A percentile compares a stretch with the other conserved stretches of the same genome.
Evolutionary conservation across 2,113 vertebrate species (phyloP).

Genomic region (Alexandromys fortis): DNA sequence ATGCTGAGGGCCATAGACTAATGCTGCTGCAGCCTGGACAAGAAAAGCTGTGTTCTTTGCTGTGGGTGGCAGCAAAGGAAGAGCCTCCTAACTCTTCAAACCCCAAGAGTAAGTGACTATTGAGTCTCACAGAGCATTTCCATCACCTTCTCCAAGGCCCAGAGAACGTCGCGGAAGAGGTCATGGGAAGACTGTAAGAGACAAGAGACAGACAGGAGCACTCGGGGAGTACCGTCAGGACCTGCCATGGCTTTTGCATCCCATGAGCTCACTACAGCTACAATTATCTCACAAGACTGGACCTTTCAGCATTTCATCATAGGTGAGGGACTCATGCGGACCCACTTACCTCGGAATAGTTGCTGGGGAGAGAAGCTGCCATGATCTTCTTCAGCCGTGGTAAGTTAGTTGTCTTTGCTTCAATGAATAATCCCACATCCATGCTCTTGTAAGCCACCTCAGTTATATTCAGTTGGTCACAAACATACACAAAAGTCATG

Average conservation of each 20-base stretch:
- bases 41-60: not conserved
- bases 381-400: not conserved
- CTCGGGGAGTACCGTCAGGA: no score
- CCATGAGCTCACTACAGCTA: not conserved
- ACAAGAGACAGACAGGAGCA: not conserved
- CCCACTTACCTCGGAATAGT: not conserved
- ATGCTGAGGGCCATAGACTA: not conserved
- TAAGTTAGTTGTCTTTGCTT: not conserved
- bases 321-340: no score
- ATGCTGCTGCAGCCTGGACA: not conserved
- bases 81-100: not conserved
- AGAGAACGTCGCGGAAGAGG: no score
- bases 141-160: not conserved
- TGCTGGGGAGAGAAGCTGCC: not conserved
- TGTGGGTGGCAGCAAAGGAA: not conserved
- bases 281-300: not conserved
- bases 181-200: not conserved
- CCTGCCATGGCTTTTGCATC: not conserved
- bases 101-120: not conserved
- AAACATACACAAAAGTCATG: not conserved
- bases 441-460: no score
- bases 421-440: not conserved
- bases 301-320: not conserved
- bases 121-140: no score
- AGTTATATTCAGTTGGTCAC: not conserved